Evolutionary conservation across 2,888 invertebrate genomes (phyloP).

Genomic region (Noctua janthe): DNA sequence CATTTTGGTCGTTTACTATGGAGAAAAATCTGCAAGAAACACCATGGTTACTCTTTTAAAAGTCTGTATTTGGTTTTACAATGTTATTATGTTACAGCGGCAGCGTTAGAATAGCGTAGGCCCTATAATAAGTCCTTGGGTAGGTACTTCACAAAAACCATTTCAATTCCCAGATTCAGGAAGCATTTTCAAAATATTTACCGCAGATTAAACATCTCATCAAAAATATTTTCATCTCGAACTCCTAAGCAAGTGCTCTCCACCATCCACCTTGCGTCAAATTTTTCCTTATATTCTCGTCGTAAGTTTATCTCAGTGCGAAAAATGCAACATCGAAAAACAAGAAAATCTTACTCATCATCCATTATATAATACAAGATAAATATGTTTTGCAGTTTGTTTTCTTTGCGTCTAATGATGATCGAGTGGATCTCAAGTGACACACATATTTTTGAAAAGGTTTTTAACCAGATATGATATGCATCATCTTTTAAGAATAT

Average conservation of each 20-base stretch:
- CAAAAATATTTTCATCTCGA: conserved; percentile 11
- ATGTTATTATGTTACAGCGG: too few relatives aligned
- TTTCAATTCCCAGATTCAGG: too few relatives aligned
- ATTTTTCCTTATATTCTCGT: conserved; percentile 24
- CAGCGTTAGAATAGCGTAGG: too few relatives aligned
- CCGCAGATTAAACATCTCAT: neutral
- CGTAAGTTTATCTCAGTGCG: conserved; percentile 12
- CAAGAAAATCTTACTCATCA: conserved; percentile 20
- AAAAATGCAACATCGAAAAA: conserved; percentile 33
- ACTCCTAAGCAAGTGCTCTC: conserved; percentile 13
- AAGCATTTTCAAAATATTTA: neutral
- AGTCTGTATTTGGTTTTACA: too few relatives aligned
- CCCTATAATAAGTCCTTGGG: too few relatives aligned
- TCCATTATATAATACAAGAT: conserved; percentile 21
- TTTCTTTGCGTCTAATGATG: conserved; percentile 25
- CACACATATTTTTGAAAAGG: conserved; percentile 4
- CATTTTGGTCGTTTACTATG: too few relatives aligned
- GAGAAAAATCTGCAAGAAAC: too few relatives aligned
- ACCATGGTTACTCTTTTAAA: too few relatives aligned
- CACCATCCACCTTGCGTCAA: neutral
- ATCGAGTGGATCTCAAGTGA: conserved; percentile 19
- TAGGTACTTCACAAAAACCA: too few relatives aligned
- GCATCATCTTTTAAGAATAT: conserved; percentile 1
- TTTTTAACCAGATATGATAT: neutral
- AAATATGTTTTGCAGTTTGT: conserved; percentile 33